phyloP scores from a whole-genome alignment of 2,113 vertebrate genomes.

The Amphiprion percula region DNA sequence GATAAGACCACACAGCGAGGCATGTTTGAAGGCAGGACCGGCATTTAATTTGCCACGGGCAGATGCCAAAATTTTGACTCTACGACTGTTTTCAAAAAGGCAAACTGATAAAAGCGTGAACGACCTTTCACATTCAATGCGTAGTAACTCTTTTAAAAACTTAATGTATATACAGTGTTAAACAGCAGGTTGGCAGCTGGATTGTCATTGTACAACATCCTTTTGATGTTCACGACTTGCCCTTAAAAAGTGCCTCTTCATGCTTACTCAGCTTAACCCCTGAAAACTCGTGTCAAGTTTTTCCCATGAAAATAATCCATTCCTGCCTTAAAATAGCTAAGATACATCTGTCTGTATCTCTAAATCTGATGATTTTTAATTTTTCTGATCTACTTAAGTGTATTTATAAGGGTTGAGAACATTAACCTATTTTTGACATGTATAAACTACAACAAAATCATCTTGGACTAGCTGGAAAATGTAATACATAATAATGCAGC shows the following conservation, averaged over 20 bases:
- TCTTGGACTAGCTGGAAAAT: no score
- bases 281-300: no score
- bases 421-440: no score
- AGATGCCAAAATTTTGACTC: neutral
- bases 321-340: no score
- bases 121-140: conserved; percentile 15
- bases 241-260: conserved; percentile 48
- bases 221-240: conserved; percentile 53
- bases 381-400: no score
- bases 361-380: no score
- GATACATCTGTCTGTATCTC: no score
- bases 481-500: no score
- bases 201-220: conserved; percentile 19
- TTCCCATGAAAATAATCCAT: no score
- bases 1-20: conserved; percentile 34
- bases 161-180: conserved; percentile 11
- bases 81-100: conserved; percentile 4
- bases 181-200: conserved; percentile 38
- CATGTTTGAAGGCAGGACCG: conserved; percentile 22
- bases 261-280: conserved; percentile 39
- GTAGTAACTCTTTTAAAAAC: conserved; percentile 25
- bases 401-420: no score
- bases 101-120: conserved; percentile 11
- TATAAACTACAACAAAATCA: no score
- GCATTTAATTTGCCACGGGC: conserved; percentile 1